A percentile compares a stretch with the other conserved stretches of the same genome.
Evolutionary conservation across 2,888 invertebrate genomes (phyloP).

Genomic region (Agrotis clavis): DNA sequence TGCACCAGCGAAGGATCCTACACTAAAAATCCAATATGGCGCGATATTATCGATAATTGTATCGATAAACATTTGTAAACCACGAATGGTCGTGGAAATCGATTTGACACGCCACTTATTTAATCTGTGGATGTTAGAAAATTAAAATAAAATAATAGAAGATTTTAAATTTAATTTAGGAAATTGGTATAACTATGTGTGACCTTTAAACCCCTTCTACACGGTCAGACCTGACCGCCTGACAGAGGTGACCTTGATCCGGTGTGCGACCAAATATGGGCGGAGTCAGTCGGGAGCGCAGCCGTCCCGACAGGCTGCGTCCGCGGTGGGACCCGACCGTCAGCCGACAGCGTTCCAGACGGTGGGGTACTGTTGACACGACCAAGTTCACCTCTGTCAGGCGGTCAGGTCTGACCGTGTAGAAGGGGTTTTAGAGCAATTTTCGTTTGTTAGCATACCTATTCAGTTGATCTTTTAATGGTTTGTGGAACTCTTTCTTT

Average conservation of each 20-base stretch:
- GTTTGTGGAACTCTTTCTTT: constrained; percentile 21
- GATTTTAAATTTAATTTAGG: constrained; percentile 60
- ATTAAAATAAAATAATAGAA: constrained; percentile 55
- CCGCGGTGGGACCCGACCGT: too few species aligned
- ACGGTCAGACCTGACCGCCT: too few species aligned
- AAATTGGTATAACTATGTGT: constrained; percentile 55
- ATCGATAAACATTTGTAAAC: constrained; percentile 65
- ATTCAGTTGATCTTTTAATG: constrained; percentile 27
- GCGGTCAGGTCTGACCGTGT: too few species aligned
- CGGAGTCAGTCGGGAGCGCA: too few species aligned
- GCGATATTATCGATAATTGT: constrained; percentile 64
- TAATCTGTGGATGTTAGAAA: constrained; percentile 49
- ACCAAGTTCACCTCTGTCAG: too few species aligned
- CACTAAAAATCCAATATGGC: constrained; percentile 78
- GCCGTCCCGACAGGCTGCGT: too few species aligned
- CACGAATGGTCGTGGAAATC: constrained; percentile 57
- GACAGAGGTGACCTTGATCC: too few species aligned
- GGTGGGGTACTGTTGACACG: too few species aligned
- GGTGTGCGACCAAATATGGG: too few species aligned
- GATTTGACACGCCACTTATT: constrained; percentile 64
- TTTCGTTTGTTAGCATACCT: constrained; percentile 41
- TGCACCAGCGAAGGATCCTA: constrained; percentile 70
- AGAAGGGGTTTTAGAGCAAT: too few species aligned
- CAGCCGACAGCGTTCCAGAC: too few species aligned
- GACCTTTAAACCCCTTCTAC: too few species aligned